Evolutionary conservation across 2,113 vertebrate genomes (phyloP).

Genomic region (Nibea coibor): DNA sequence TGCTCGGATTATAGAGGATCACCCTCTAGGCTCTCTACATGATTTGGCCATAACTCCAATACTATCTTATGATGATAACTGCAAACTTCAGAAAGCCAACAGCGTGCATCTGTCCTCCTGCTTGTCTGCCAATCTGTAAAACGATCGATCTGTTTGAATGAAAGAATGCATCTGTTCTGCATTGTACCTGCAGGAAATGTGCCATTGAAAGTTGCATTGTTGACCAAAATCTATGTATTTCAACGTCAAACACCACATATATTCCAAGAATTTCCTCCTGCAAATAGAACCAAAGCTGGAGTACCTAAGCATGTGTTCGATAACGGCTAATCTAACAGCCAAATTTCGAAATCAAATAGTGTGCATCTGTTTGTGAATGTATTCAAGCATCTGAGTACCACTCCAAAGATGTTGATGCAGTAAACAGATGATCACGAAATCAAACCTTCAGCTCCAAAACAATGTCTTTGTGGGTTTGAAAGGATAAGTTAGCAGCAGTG

Average conservation of each 20-base stretch:
- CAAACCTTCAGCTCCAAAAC: constrained; percentile 2
- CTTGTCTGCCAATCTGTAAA: constrained; percentile 20
- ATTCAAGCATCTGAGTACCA: neutral
- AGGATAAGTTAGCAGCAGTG: neutral
- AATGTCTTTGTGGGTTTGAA: neutral
- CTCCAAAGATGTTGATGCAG: neutral
- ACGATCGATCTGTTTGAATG: neutral
- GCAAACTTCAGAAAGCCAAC: constrained; percentile 34
- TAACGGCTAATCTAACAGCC: neutral
- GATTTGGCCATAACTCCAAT: constrained; percentile 62
- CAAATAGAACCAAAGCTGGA: neutral
- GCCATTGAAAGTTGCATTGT: neutral
- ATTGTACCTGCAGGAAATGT: constrained; percentile 5
- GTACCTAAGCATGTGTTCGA: constrained; percentile 9
- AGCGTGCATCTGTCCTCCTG: constrained; percentile 7
- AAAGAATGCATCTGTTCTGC: neutral
- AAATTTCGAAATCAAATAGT: constrained; percentile 10
- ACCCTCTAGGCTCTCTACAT: constrained; percentile 41
- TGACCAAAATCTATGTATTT: neutral
- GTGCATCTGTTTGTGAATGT: constrained; percentile 28
- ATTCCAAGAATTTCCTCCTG: neutral
- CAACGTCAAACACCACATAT: constrained; percentile 1
- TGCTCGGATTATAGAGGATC: constrained; percentile 63
- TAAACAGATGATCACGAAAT: neutral
- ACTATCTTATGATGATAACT: constrained; percentile 39